Percentiles rank a stretch among this genome's conserved stretches.
phyloP scores from a whole-genome alignment of 2,113 vertebrate genomes.

The Aphelocoma coerulescens region DNA sequence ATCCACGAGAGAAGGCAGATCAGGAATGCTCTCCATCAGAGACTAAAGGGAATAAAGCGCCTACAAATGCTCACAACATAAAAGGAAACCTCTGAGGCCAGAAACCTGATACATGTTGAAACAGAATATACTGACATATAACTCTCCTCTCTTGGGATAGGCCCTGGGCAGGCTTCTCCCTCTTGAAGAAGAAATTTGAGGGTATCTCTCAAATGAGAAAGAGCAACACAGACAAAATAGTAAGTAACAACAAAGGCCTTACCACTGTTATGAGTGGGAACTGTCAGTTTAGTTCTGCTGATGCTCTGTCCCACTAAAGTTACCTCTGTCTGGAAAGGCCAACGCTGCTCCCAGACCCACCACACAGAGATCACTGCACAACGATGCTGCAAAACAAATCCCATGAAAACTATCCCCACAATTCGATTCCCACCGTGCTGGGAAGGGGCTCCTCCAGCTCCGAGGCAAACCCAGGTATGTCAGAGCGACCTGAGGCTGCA shows the following conservation, averaged over 20 bases:
- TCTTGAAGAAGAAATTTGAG: background rate
- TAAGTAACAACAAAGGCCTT: background rate
- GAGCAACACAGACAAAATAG: background rate
- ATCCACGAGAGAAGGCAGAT: background rate
- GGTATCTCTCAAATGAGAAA: background rate
- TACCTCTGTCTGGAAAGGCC: background rate
- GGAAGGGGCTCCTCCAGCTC: background rate
- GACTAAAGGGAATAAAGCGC: background rate
- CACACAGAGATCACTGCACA: background rate
- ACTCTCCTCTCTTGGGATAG: background rate
- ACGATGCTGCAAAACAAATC: background rate
- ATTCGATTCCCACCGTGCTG: rapidly evolving
- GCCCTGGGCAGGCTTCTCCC: background rate
- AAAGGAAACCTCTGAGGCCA: background rate
- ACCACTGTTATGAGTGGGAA: background rate
- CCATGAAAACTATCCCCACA: background rate
- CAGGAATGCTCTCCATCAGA: background rate
- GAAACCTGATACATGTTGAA: background rate
- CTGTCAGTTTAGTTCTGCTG: background rate
- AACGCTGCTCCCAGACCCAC: background rate
- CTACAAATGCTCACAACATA: background rate
- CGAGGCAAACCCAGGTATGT: rapidly evolving
- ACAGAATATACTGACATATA: background rate
- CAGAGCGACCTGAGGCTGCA: background rate
- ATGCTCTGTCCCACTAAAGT: background rate